phyloP scores from a whole-genome alignment of 2,113 vertebrate species.

The Panurus biarmicus region DNA sequence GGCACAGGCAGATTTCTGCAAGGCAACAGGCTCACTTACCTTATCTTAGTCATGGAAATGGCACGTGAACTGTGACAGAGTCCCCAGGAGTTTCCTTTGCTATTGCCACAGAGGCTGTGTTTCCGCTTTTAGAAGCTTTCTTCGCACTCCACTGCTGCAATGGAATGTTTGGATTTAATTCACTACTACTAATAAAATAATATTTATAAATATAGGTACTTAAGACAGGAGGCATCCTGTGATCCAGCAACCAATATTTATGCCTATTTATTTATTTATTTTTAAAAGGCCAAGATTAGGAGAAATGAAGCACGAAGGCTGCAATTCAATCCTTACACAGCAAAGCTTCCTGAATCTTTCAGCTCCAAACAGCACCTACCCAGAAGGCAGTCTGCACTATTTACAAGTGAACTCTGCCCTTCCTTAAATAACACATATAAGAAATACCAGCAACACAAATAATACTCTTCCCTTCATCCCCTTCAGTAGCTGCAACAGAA shows the following conservation, averaged over 20 bases:
- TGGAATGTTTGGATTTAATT: neutral
- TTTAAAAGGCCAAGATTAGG: neutral
- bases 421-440: neutral
- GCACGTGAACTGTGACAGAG: neutral
- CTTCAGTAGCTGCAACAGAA: neutral
- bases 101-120: neutral
- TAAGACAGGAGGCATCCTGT: neutral
- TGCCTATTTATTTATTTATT: neutral
- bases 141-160: neutral
- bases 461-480: neutral
- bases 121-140: neutral
- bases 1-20: neutral
- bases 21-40: neutral
- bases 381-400: neutral
- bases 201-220: neutral
- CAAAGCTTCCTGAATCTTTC: neutral
- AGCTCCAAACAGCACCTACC: neutral
- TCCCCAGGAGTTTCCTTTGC: neutral
- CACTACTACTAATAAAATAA: neutral
- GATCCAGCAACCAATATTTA: neutral
- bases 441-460: neutral
- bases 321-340: neutral
- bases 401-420: neutral
- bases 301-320: neutral
- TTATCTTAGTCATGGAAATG: neutral